Base-by-base conservation (phyloP, 37 sponge, comb jelly and placozoan species). In the Bolinopsis microptera region DNA sequence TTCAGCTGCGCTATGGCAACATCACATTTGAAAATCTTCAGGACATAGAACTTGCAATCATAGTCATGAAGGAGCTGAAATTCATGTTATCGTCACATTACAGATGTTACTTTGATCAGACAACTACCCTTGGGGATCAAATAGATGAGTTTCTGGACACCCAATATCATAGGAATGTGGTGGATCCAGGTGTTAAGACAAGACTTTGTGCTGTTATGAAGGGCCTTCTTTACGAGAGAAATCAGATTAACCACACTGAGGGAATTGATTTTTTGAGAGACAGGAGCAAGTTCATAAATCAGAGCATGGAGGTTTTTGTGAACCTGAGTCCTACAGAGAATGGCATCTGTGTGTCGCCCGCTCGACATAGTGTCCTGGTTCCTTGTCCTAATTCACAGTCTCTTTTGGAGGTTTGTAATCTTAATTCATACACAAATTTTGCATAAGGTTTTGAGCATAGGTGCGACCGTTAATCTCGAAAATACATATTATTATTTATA, bases 1-100 rank as follows among this genome's bases (percentile, higher is more conserved):
- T 32, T 77, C 35, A 32, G 33, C 80, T 77, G 1, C 33, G 80
- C 18, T 77, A 77, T 32, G 80, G 80, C 35, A 77, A 77, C 80
- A 77, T 77, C 21, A 32, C 80, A 77, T 77, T 21, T 32, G 80
- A 77, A 33, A 13, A 34, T 38, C 61, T 86, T 3, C 90, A 86
- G 39, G 90, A 86, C 48, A 86, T 86, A 3, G 90, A 86, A 34
- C 41, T 86, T 21, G 90, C 90, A 3, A 48, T 86, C 1, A 86
- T 86, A 24, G 13, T 48, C 26, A 28, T 86, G 61, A 86, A 86
- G 61, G 90, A 86, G 31, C 18, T 86, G 26, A 41, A 39, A 26
- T 22, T 22, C 41, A 41, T 86, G 61, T 38, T 86, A 26, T 35
- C 41, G 18, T 35, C 34, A 5, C 30, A 41, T 86, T 86, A 86